phyloP scores from a whole-genome alignment of 2,113 vertebrate genomes.

The Aegypius monachus region DNA sequence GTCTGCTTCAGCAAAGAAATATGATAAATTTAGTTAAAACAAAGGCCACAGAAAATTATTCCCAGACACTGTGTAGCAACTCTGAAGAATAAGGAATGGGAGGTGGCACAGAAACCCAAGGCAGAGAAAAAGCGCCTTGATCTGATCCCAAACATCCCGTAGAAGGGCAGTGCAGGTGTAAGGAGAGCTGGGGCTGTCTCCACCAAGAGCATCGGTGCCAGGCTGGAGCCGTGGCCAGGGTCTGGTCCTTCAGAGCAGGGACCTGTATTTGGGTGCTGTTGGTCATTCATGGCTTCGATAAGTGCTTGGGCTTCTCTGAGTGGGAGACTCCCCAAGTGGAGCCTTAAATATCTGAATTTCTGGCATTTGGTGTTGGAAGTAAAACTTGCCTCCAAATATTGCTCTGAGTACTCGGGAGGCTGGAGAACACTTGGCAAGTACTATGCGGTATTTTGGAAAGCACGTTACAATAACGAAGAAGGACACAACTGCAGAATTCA shows the following conservation, averaged over 20 bases:
- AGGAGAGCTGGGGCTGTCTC: background rate
- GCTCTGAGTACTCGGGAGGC: background rate
- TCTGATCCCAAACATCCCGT: background rate
- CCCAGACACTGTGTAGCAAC: background rate
- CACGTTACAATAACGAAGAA: background rate
- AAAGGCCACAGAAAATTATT: background rate
- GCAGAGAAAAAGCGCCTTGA: background rate
- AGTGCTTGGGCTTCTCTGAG: background rate
- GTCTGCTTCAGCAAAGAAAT: background rate
- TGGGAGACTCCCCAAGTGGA: background rate
- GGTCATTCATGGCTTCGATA: background rate
- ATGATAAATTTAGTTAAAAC: background rate
- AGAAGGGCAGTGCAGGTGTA: background rate
- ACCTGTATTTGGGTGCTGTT: background rate
- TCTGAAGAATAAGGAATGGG: background rate
- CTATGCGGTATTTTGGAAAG: background rate
- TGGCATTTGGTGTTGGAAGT: background rate
- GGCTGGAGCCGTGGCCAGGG: background rate
- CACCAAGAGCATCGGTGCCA: background rate
- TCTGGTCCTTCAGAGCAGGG: background rate
- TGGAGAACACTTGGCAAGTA: background rate
- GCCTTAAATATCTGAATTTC: background rate
- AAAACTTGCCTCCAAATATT: background rate
- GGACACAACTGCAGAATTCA: background rate
- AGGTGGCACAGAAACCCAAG: background rate